A percentile compares a stretch with the other conserved stretches of the same genome.
Conservation (phyloP, 2,888 invertebrate species). For the Salpingus planirostris region DNA sequence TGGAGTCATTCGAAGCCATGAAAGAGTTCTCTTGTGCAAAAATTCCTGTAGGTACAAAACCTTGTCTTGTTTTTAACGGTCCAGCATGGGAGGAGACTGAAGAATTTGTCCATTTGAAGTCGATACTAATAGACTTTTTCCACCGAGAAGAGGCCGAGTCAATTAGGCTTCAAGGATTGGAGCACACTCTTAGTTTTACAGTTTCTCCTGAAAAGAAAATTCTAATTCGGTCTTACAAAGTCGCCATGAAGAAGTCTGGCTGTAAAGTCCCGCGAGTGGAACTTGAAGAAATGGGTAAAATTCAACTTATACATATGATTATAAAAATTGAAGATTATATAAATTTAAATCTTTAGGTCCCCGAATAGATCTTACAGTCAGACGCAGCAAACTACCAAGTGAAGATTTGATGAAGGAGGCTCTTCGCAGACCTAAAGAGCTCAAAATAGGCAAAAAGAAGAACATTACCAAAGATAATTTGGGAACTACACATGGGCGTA, state of each 20-base stretch:
- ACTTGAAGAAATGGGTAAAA: constrained; percentile 77
- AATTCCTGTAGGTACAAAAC: constrained; percentile 64
- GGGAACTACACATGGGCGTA: constrained; percentile 81
- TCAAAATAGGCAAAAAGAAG: constrained; percentile 78
- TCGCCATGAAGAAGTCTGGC: constrained; percentile 85
- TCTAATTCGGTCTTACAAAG: constrained; percentile 68
- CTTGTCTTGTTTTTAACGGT: constrained; percentile 86
- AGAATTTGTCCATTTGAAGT: constrained; percentile 76
- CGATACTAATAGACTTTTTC: constrained; percentile 87
- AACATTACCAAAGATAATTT: constrained; percentile 81
- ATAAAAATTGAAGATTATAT: too few relatives aligned
- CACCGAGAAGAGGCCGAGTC: constrained; percentile 72
- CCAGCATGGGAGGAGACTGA: constrained; percentile 78
- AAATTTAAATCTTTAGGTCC: too few relatives aligned
- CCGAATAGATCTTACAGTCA: constrained; percentile 73
- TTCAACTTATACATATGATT: too few relatives aligned
- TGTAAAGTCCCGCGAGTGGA: constrained; percentile 82
- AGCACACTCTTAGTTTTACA: constrained; percentile 87
- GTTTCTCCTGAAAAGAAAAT: constrained; percentile 69
- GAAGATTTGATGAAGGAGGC: constrained; percentile 81
- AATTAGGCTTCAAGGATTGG: constrained; percentile 84
- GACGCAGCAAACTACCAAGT: constrained; percentile 82
- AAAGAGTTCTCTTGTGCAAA: constrained; percentile 68
- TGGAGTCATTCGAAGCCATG: constrained; percentile 73
- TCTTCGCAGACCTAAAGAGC: constrained; percentile 68